Percentiles rank a stretch among this genome's conserved stretches.
Evolutionary conservation across 2,797 vertebrate genomes (phyloP).

Genomic region (Sebastes iracundus): DNA sequence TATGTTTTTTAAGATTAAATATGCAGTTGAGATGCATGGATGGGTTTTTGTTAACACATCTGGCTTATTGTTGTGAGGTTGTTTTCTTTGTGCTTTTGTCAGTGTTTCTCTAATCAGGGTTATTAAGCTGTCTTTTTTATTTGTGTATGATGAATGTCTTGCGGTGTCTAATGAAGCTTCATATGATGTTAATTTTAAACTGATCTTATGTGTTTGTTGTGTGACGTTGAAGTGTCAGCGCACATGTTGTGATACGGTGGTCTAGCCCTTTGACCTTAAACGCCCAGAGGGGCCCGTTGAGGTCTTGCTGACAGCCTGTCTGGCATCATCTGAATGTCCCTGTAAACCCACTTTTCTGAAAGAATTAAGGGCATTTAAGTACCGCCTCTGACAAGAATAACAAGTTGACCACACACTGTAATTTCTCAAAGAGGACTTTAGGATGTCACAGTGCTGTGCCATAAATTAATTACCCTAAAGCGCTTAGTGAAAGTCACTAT

Average conservation of each 20-base stretch:
- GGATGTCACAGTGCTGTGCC: constrained; percentile 62
- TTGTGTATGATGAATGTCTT: not conserved
- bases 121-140: not conserved
- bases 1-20: not conserved
- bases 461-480: constrained; percentile 73
- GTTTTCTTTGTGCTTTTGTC: not conserved
- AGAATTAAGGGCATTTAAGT: constrained; percentile 52
- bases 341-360: constrained; percentile 37
- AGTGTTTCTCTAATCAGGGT: not conserved
- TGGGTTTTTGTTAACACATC: not conserved
- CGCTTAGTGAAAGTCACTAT: constrained; percentile 65
- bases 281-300: not conserved
- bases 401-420: constrained; percentile 54
- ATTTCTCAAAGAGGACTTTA: constrained; percentile 60
- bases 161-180: not conserved
- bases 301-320: constrained; percentile 30
- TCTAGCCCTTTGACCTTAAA: constrained; percentile 21
- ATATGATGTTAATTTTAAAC: not conserved
- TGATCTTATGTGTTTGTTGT: not conserved
- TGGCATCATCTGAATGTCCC: constrained; percentile 3
- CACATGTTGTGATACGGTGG: not conserved
- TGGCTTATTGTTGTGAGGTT: not conserved
- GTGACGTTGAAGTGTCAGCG: not conserved
- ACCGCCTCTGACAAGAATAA: constrained; percentile 34
- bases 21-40: not conserved